A percentile compares a stretch with the other conserved stretches of the same genome.
These are phyloP conservation scores for Holocentrus rufus DNA, from an alignment of 2,797 vertebrate genomes.

Conservation along the genomic window DNA sequence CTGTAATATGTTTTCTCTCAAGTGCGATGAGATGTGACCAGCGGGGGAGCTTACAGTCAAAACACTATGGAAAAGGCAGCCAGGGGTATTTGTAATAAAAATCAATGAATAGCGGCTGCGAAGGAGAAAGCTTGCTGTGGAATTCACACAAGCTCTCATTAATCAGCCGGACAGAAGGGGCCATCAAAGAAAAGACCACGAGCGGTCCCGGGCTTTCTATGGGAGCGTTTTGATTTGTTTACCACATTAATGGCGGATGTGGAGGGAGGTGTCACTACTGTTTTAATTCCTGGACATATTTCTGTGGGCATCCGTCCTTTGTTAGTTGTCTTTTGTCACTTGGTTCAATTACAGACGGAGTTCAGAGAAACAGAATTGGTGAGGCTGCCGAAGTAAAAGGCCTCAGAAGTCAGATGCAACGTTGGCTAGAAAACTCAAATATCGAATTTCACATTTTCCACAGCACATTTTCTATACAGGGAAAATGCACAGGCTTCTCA, in stretches of 20 bases:
- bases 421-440: too few species aligned
- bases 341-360: conserved; percentile 40
- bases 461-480: too few species aligned
- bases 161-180: conserved; percentile 51
- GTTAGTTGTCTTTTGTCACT: conserved; percentile 1
- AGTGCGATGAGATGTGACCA: conserved; percentile 47
- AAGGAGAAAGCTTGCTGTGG: conserved; percentile 36
- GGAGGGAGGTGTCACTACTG: conserved; percentile 6
- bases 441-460: not conserved
- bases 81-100: conserved; percentile 52
- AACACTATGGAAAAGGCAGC: conserved; percentile 52
- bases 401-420: too few species aligned
- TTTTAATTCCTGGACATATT: conserved; percentile 7
- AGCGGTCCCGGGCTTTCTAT: conserved; percentile 32
- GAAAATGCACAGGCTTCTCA: too few species aligned
- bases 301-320: not conserved
- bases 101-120: conserved; percentile 51
- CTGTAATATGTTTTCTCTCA: conserved; percentile 30
- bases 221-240: conserved; percentile 39
- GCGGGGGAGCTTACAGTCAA: conserved; percentile 51
- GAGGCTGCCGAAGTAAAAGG: not conserved
- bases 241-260: conserved; percentile 7
- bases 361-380: conserved; percentile 1
- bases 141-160: conserved; percentile 55
- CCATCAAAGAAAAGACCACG: conserved; percentile 34